Percentiles rank a stretch among this genome's conserved stretches.
Conservation (phyloP, 1,140 invertebrate genomes). For the Lucilia sericata region DNA sequence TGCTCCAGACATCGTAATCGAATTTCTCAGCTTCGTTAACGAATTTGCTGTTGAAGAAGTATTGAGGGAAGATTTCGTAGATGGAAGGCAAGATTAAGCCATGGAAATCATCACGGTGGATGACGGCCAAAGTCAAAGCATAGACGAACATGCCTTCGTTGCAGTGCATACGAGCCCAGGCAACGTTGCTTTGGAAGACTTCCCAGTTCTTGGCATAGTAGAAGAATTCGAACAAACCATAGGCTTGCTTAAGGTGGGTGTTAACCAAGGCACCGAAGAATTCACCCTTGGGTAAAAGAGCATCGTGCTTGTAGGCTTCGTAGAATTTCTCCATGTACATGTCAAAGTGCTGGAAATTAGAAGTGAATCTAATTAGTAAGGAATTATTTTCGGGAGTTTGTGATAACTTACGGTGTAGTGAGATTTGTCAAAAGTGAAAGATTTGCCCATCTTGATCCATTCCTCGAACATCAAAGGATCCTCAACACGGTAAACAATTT, state of each 20-base stretch:
- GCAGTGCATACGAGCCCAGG: slow-evolving; percentile 70
- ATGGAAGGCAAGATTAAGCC: slow-evolving; percentile 72
- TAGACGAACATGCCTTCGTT: slow-evolving; percentile 73
- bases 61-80: slow-evolving; percentile 73
- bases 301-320: slow-evolving; percentile 49
- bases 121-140: slow-evolving; percentile 70
- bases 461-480: slow-evolving; percentile 65
- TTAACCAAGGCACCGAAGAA: slow-evolving; percentile 69
- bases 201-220: slow-evolving; percentile 73
- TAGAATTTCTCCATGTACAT: slow-evolving; percentile 50
- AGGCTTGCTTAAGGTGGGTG: slow-evolving; percentile 68
- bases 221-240: slow-evolving; percentile 70
- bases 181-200: slow-evolving; percentile 72
- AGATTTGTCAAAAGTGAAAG: slow-evolving; percentile 53
- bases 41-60: slow-evolving; percentile 66
- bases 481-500: slow-evolving; percentile 74
- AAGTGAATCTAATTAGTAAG: neutral
- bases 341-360: slow-evolving; percentile 58
- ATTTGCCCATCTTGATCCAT: slow-evolving; percentile 56
- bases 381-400: neutral
- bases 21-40: slow-evolving; percentile 49
- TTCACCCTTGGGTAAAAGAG: slow-evolving; percentile 69
- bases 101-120: slow-evolving; percentile 70
- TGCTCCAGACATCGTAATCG: slow-evolving; percentile 50
- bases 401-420: slow-evolving; percentile 58